Conservation (phyloP, 2,797 vertebrate genomes). For the Chrysocyon brachyurus region DNA sequence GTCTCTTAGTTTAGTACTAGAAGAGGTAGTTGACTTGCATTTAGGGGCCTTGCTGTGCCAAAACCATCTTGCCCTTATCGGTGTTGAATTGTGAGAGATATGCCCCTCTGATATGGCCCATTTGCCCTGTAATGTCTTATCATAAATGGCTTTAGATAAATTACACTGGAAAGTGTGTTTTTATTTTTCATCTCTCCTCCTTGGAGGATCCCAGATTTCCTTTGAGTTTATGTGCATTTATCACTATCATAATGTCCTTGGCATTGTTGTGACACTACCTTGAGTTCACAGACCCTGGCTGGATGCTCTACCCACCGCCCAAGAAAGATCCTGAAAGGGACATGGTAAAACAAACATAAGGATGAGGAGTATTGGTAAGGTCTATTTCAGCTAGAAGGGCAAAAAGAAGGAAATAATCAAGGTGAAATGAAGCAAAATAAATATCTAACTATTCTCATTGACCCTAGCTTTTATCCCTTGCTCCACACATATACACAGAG, state of each 20-base stretch:
- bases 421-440: neutral
- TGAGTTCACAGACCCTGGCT: neutral
- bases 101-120: neutral
- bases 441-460: neutral
- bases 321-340: neutral
- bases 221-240: slow-evolving; percentile 13
- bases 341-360: neutral
- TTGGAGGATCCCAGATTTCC: neutral
- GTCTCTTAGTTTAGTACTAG: neutral
- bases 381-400: neutral
- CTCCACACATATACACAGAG: neutral
- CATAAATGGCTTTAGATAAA: slow-evolving; percentile 23
- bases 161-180: slow-evolving; percentile 16
- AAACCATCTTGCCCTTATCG: neutral
- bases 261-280: neutral
- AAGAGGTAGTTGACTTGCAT: neutral
- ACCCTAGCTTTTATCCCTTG: neutral
- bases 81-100: neutral
- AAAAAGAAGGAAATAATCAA: neutral
- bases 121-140: slow-evolving; percentile 21
- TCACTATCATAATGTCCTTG: slow-evolving; percentile 52
- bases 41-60: neutral
- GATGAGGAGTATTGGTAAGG: neutral
- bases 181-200: slow-evolving; percentile 26
- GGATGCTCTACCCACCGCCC: neutral